Evolutionary conservation across 2,888 invertebrate genomes (phyloP).

Genomic region (Habrosyne pyritoides): DNA sequence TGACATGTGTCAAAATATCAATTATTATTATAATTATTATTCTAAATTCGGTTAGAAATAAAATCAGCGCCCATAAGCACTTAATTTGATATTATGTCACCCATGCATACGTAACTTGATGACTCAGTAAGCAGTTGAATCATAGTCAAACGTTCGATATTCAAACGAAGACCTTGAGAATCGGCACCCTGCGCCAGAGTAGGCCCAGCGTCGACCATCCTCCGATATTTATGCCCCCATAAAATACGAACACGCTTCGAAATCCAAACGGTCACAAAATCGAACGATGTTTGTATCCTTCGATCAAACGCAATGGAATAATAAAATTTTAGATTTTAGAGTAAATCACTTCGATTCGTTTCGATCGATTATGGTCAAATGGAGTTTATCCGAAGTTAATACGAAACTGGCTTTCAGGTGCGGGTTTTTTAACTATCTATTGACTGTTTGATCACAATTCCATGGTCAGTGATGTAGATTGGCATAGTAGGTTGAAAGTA

Average conservation of each 20-base stretch:
- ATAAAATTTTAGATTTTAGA: constrained; percentile 43
- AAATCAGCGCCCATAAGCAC: no score
- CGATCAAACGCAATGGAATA: constrained; percentile 64
- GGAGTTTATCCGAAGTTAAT: background rate
- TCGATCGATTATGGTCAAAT: background rate
- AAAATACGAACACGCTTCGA: constrained; percentile 70
- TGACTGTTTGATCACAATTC: no score
- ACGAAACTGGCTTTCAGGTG: no score
- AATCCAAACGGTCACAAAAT: constrained; percentile 56
- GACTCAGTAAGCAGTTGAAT: no score
- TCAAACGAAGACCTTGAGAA: constrained; percentile 13
- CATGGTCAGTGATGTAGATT: no score
- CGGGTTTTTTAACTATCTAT: no score
- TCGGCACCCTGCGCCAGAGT: constrained; percentile 14
- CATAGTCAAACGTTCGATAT: background rate
- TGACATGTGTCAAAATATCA: no score
- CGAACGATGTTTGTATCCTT: constrained; percentile 62
- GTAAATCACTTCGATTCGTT: constrained; percentile 21
- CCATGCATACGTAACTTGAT: no score
- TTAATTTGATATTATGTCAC: background rate
- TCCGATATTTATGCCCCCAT: constrained; percentile 73
- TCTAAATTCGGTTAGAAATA: no score
- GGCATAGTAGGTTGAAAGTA: no score
- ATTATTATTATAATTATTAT: no score
- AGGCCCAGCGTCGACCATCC: constrained; percentile 32